Evolutionary conservation across 2,888 invertebrate genomes (phyloP).

Genomic region (Athripsodes cinereus): DNA sequence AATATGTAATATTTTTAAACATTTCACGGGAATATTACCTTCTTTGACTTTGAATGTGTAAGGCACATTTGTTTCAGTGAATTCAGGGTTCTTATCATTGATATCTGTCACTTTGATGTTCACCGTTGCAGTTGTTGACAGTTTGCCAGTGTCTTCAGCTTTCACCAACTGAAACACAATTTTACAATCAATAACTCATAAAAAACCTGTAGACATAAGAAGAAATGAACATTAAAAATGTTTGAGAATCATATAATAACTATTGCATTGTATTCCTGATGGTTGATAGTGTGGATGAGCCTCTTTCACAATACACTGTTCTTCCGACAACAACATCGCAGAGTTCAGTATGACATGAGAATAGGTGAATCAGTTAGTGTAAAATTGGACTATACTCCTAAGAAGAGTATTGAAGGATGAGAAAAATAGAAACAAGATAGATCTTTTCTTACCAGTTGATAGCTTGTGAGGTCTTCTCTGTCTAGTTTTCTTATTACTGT

Average conservation of each 20-base stretch:
- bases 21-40: conserved; percentile 41
- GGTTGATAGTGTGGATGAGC: no score
- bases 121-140: conserved; percentile 76
- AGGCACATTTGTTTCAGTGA: conserved; percentile 63
- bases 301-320: no score
- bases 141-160: conserved; percentile 80
- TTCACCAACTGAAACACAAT: conserved; percentile 57
- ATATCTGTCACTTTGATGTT: conserved; percentile 87
- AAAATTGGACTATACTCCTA: not conserved
- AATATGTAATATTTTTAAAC: not conserved
- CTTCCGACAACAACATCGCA: no score
- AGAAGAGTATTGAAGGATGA: no score
- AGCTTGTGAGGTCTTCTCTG: conserved; percentile 81
- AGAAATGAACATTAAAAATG: no score
- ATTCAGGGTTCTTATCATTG: conserved; percentile 88
- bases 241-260: no score
- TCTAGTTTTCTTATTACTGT: conserved; percentile 80
- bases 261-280: no score
- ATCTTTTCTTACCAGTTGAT: conserved; percentile 61
- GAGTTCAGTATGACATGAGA: no score
- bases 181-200: no score
- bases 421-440: not conserved
- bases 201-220: no score
- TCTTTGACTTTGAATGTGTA: conserved; percentile 79
- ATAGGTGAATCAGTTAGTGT: not conserved